Base-by-base conservation (phyloP, 2,888 invertebrate genomes). In the Tachystola acroxantha region DNA sequence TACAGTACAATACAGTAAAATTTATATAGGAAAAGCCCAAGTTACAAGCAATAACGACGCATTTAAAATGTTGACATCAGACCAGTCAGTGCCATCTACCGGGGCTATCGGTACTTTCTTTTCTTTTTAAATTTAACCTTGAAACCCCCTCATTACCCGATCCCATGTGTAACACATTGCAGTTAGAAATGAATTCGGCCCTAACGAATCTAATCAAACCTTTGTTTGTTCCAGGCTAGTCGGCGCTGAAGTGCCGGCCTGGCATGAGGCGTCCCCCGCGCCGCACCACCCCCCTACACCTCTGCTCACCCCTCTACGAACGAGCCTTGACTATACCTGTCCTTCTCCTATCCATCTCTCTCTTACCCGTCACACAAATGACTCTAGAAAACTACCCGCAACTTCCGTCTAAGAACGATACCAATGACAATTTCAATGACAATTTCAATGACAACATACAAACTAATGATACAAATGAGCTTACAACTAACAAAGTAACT, bases 191-290 rank as follows among this genome's bases (percentile, higher is more conserved):
- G n/a, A n/a, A n/a, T n/a, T n/a, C n/a, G n/a, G n/a, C n/a, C n/a
- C n/a, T n/a, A n/a, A n/a, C n/a, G n/a, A n/a, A n/a, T n/a, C n/a
- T n/a, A 16, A 16, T 6, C 16, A 16, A 16, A 4, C 6, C 13
- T 36, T 45, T 35, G 43, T 42, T 54, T 45, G 46, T 65, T 55
- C 10, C 76, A 77, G 78, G 61, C 51, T 59, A 66, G 73, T 71
- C 68, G 65, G 69, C 64, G 61, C 42, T 65, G 50, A 64, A 53
- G 46, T 39, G 76, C 68, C 70, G 68, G 65, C 78, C 69, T 79
- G 85, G 82, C 66, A 85, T 85, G 85, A 79, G 74, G 81, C 74
- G 67, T 57, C 61, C 60, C 62, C 63, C 58, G 60, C 65, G 57
- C 50, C 61, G 50, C 55, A 37, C 59, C 46, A 52, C 57, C 37